Conservation (phyloP, 1,140 invertebrate genomes). For the Paralvinella palmiformis region DNA sequence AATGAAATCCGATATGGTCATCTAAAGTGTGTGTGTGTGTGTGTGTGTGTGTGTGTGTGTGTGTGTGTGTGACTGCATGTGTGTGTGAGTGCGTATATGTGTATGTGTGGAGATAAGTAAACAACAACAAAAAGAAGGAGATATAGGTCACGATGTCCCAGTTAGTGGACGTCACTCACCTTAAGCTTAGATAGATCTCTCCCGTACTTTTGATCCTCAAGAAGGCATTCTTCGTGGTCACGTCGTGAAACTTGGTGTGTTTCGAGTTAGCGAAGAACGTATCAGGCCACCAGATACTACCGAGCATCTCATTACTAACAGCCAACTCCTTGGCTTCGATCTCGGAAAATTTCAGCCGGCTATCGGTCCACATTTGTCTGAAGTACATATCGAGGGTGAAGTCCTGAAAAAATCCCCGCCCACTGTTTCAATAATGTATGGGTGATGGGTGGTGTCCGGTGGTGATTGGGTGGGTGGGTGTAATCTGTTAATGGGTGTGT, state of each 20-base stretch:
- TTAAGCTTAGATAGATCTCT: constrained; percentile 47
- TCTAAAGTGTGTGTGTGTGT: background rate
- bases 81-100: background rate
- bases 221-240: constrained; percentile 73
- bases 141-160: background rate
- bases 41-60: background rate
- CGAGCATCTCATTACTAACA: constrained; percentile 85
- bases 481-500: no score
- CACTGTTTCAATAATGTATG: constrained; percentile 21
- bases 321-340: constrained; percentile 33
- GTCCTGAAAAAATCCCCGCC: no score
- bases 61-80: background rate
- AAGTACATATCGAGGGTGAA: constrained; percentile 99
- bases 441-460: no score
- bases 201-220: constrained; percentile 53
- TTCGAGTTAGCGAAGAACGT: constrained; percentile 84
- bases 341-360: constrained; percentile 84
- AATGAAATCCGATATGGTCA: background rate
- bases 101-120: background rate
- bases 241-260: constrained; percentile 95
- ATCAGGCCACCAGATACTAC: constrained; percentile 97
- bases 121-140: background rate
- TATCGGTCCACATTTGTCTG: constrained; percentile 96
- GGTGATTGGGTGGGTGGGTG: no score
- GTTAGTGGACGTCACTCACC: constrained; percentile 4